phyloP scores from a whole-genome alignment of 2,113 vertebrate species.

The Tachycineta bicolor region DNA sequence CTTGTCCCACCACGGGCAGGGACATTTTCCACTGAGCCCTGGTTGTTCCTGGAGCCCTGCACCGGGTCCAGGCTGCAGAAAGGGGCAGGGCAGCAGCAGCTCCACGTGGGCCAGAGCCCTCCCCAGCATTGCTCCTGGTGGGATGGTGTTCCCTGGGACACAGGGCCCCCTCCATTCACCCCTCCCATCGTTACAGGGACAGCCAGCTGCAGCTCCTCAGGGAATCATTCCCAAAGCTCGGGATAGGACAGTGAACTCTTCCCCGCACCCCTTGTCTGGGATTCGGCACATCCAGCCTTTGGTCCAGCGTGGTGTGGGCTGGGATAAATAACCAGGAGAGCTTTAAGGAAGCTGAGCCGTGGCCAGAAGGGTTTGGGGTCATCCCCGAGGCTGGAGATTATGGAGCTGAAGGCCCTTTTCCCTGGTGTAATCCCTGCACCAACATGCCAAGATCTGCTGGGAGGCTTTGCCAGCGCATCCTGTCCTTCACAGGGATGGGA shows the following conservation, averaged over 20 bases:
- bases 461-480: background rate
- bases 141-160: background rate
- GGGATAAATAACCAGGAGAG: background rate
- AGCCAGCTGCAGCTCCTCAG: background rate
- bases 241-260: background rate
- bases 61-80: background rate
- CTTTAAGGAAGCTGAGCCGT: background rate
- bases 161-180: background rate
- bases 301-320: background rate
- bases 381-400: background rate
- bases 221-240: rapidly evolving
- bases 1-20: rapidly evolving
- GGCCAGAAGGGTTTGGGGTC: background rate
- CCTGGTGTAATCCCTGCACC: background rate
- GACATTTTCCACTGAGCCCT: background rate
- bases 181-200: rapidly evolving
- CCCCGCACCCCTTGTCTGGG: background rate
- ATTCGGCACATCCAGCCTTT: background rate
- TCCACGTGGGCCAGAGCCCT: rapidly evolving
- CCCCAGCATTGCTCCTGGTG: background rate
- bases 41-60: background rate
- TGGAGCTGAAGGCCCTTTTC: background rate
- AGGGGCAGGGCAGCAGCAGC: background rate
- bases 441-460: rapidly evolving
- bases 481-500: background rate